phyloP scores from a whole-genome alignment of 2,113 vertebrate genomes.

The Orientallactaga bullata region DNA sequence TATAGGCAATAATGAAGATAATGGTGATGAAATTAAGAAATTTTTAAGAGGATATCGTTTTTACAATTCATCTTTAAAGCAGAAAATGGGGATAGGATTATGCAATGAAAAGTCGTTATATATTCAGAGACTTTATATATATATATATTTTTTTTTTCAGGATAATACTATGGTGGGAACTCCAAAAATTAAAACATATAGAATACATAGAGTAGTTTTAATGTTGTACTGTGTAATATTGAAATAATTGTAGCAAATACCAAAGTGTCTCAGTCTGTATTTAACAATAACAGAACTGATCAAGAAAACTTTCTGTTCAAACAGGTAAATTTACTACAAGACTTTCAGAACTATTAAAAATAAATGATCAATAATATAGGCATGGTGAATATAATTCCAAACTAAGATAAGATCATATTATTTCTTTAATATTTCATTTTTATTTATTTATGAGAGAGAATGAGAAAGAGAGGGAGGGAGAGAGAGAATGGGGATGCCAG shows the following conservation, averaged over 20 bases:
- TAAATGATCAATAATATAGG: background rate
- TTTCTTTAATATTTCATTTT: too few relatives aligned
- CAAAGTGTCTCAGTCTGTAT: background rate
- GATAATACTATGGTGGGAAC: too few relatives aligned
- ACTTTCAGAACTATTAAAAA: constrained; percentile 44
- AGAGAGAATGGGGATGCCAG: too few relatives aligned
- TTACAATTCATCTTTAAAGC: background rate
- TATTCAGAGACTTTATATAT: too few relatives aligned
- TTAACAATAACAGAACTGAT: background rate
- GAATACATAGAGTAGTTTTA: background rate
- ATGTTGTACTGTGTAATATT: background rate
- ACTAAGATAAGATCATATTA: background rate
- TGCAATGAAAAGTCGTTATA: background rate
- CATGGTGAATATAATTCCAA: background rate
- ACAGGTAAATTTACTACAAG: background rate
- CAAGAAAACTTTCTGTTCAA: background rate
- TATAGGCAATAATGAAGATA: background rate
- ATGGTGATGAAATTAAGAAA: background rate
- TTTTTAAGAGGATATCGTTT: background rate
- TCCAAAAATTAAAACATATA: too few relatives aligned
- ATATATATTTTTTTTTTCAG: too few relatives aligned
- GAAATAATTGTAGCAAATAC: constrained; percentile 22
- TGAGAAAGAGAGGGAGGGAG: too few relatives aligned
- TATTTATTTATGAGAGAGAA: too few relatives aligned
- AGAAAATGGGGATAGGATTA: background rate